phyloP scores from a whole-genome alignment of 2,797 vertebrate genomes.

The Phataginus tricuspis region DNA sequence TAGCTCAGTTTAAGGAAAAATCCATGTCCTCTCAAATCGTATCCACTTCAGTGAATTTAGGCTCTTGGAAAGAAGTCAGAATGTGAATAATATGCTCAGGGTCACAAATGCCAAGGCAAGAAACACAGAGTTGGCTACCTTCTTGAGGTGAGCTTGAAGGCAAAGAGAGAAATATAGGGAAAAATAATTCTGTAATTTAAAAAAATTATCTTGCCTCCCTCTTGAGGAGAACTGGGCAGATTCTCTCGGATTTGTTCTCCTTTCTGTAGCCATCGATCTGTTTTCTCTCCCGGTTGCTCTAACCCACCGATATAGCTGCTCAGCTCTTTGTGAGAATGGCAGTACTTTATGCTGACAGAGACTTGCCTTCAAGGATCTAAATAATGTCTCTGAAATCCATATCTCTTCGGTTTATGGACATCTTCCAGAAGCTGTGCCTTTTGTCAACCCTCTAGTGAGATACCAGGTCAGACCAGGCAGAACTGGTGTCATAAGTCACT shows the following conservation, averaged over 20 bases:
- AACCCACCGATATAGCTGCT: not conserved
- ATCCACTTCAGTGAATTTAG: not conserved
- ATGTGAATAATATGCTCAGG: not conserved
- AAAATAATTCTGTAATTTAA: not conserved
- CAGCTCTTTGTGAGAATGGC: not conserved
- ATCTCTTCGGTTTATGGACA: not conserved
- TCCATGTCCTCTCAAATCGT: not conserved
- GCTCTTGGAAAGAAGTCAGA: not conserved
- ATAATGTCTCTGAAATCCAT: not conserved
- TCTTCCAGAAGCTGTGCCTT: not conserved
- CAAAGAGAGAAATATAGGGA: not conserved
- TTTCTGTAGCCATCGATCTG: not conserved
- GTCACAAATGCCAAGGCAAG: not conserved
- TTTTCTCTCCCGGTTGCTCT: not conserved
- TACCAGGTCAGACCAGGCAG: not conserved
- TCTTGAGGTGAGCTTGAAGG: not conserved
- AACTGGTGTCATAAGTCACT: not conserved
- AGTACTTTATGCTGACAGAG: not conserved
- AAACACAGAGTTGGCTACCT: not conserved
- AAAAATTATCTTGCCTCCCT: not conserved
- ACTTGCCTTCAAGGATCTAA: not conserved
- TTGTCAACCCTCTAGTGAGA: not conserved
- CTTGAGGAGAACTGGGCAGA: not conserved
- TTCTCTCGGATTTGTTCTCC: not conserved
- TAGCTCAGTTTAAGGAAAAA: not conserved